A percentile compares a stretch with the other conserved stretches of the same genome.
Conservation (phyloP, 2,888 invertebrate species). For the Eupithecia inturbata region DNA sequence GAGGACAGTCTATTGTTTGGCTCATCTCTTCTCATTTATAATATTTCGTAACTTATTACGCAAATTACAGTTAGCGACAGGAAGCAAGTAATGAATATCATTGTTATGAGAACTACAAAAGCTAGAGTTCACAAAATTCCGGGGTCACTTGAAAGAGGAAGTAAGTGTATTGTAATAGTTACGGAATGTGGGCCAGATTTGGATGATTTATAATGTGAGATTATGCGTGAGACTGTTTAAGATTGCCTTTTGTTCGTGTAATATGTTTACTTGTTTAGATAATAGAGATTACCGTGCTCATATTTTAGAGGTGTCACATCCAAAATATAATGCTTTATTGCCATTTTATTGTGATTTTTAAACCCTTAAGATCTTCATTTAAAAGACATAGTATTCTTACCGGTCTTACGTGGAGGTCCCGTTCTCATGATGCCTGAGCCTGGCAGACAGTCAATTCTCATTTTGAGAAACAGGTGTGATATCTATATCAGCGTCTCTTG, state of each 20-base stretch:
- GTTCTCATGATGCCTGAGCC: neutral
- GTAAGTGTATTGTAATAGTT: conserved; percentile 41
- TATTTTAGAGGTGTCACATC: neutral
- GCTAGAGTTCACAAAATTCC: conserved; percentile 41
- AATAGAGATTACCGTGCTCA: conserved; percentile 9
- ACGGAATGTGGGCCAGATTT: conserved; percentile 37
- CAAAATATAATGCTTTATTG: neutral
- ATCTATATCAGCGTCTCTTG: neutral
- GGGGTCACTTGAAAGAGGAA: conserved; percentile 42
- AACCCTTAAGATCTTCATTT: neutral
- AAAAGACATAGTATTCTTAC: neutral
- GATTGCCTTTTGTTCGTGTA: conserved; percentile 12
- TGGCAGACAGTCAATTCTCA: neutral
- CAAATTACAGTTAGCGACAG: conserved; percentile 57
- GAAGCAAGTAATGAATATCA: conserved; percentile 49
- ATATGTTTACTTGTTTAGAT: conserved; percentile 16
- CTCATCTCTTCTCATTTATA: conserved; percentile 52
- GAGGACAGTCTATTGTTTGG: conserved; percentile 70
- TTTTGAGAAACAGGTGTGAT: conserved; percentile 10
- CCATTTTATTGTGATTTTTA: neutral
- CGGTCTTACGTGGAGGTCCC: neutral
- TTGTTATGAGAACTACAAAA: conserved; percentile 49
- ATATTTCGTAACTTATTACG: conserved; percentile 66
- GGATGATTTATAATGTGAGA: conserved; percentile 36
- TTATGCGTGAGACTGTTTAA: conserved; percentile 29